A percentile compares a stretch with the other conserved stretches of the same genome.
Conservation (phyloP, 2,113 vertebrate species). For the Xiphophorus couchianus region DNA sequence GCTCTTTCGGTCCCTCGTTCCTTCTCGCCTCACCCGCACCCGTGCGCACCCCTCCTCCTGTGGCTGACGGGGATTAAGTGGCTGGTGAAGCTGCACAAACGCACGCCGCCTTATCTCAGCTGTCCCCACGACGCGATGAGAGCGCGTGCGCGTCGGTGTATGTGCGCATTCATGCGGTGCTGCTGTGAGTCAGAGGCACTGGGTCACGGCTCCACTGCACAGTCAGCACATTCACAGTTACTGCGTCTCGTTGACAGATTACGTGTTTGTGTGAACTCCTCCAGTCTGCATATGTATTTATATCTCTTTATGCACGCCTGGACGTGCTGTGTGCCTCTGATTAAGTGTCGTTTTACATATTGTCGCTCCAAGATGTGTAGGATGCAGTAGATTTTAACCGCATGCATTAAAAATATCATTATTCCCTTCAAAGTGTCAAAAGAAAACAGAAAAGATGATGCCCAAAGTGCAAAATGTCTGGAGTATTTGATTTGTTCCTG, state of each 20-base stretch:
- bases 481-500: background rate
- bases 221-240: conserved; percentile 62
- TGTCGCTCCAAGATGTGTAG: conserved; percentile 16
- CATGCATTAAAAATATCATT: background rate
- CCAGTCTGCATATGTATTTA: conserved; percentile 21
- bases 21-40: conserved; percentile 12
- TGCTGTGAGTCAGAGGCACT: conserved; percentile 53
- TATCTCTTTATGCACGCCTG: conserved; percentile 46
- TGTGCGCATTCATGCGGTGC: conserved; percentile 22
- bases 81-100: conserved; percentile 52
- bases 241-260: conserved; percentile 4
- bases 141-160: conserved; percentile 8
- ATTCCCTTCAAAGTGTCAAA: background rate
- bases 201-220: conserved; percentile 58
- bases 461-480: background rate
- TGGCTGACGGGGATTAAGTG: conserved; percentile 55
- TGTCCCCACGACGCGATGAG: conserved; percentile 24
- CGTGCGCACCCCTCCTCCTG: background rate
- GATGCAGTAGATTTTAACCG: conserved; percentile 13
- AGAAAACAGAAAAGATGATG: background rate
- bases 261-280: conserved; percentile 8
- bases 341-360: conserved; percentile 33
- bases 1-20: conserved; percentile 19
- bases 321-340: conserved; percentile 28
- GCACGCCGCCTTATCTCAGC: conserved; percentile 48